phyloP scores from a whole-genome alignment of 2,888 invertebrate species.

The Allolobophora icterica region DNA sequence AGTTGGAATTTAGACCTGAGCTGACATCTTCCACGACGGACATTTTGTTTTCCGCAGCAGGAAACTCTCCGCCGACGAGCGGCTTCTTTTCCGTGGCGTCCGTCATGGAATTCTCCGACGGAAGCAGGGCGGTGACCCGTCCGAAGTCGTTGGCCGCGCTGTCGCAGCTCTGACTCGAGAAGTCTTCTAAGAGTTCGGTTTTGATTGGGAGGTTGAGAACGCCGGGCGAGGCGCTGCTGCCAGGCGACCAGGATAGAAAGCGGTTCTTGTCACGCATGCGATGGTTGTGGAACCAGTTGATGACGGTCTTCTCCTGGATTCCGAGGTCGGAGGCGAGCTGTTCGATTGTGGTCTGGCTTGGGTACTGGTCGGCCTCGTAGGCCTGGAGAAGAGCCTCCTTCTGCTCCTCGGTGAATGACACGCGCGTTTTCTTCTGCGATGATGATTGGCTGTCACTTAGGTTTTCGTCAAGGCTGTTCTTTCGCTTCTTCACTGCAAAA shows the following conservation, averaged over 20 bases:
- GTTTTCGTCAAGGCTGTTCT: constrained; percentile 36
- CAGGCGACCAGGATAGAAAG: constrained; percentile 45
- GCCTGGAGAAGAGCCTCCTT: constrained; percentile 92
- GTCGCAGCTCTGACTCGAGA: constrained; percentile 35
- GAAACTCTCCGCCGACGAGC: constrained; percentile 20
- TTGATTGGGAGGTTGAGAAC: not conserved
- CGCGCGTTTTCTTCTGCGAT: constrained; percentile 74
- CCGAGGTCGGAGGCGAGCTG: constrained; percentile 88
- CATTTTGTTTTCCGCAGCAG: not conserved
- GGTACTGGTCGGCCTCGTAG: constrained; percentile 94
- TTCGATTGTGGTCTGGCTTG: constrained; percentile 93
- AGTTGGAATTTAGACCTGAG: not conserved
- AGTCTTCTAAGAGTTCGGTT: constrained; percentile 19
- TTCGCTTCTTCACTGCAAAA: constrained; percentile 41
- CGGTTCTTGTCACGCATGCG: constrained; percentile 87
- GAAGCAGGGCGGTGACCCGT: not conserved
- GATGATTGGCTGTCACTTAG: constrained; percentile 37
- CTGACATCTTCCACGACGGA: too few relatives aligned
- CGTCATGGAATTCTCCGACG: not conserved
- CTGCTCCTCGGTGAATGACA: constrained; percentile 96
- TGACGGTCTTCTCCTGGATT: constrained; percentile 91
- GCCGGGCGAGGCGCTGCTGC: constrained; percentile 6
- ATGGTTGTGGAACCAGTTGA: constrained; percentile 99
- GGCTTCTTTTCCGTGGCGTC: not conserved
- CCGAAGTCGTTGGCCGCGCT: constrained; percentile 26